Conservation (phyloP, 2,113 vertebrate genomes). For the Lepus americanus region DNA sequence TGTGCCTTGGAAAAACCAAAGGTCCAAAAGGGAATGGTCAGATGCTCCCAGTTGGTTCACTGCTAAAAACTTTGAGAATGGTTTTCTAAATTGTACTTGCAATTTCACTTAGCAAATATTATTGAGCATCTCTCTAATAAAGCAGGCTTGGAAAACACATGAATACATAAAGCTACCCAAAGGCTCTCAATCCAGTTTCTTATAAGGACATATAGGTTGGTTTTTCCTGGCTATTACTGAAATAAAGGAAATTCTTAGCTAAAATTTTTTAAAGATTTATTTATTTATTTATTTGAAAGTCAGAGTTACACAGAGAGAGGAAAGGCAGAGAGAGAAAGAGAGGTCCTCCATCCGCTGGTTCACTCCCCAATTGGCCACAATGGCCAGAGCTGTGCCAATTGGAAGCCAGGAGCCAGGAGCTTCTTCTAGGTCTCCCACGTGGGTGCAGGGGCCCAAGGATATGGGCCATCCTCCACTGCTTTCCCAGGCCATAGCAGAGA, state of each 20-base stretch:
- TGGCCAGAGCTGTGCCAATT: too few relatives aligned
- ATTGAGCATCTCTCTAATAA: conserved; percentile 16
- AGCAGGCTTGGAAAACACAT: background rate
- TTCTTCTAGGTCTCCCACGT: too few relatives aligned
- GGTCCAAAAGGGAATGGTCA: background rate
- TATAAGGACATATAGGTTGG: background rate
- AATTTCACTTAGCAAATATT: background rate
- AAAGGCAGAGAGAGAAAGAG: too few relatives aligned
- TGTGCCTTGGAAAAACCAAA: background rate
- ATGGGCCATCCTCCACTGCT: too few relatives aligned
- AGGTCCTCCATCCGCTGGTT: too few relatives aligned
- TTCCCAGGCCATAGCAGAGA: too few relatives aligned
- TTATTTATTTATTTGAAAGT: too few relatives aligned
- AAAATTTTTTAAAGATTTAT: background rate
- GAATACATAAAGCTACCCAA: background rate
- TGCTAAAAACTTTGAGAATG: background rate
- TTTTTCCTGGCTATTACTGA: background rate
- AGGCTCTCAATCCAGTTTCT: background rate
- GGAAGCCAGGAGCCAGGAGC: too few relatives aligned
- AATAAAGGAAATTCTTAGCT: conserved; percentile 21
- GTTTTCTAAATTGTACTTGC: background rate
- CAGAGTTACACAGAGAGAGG: too few relatives aligned
- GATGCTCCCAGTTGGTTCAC: background rate
- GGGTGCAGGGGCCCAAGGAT: too few relatives aligned
- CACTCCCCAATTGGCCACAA: too few relatives aligned